Conservation (phyloP, 2,113 vertebrate genomes). For the Calonectris borealis region DNA sequence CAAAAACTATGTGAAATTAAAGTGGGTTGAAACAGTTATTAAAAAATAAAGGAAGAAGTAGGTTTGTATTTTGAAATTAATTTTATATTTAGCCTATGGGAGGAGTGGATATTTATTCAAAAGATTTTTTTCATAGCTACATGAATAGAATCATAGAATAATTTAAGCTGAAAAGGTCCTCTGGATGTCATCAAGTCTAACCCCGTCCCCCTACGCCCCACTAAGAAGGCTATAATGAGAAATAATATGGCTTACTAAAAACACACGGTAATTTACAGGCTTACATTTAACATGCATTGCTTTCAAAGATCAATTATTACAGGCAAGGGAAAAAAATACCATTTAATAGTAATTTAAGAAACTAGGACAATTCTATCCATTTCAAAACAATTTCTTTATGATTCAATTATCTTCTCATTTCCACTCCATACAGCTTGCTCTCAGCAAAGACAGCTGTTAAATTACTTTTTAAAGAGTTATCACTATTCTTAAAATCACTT, state of each 20-base stretch:
- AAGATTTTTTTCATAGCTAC: background rate
- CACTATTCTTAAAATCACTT: conserved; percentile 29
- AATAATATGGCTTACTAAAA: background rate
- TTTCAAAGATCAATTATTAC: conserved; percentile 23
- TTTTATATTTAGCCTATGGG: background rate
- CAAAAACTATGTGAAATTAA: background rate
- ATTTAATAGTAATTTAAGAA: conserved; percentile 40
- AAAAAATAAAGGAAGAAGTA: background rate
- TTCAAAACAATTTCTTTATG: conserved; percentile 43
- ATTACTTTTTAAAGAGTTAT: conserved; percentile 37
- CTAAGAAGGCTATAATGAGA: background rate
- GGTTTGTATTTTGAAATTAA: background rate
- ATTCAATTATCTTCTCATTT: conserved; percentile 50
- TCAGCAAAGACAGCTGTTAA: conserved; percentile 23
- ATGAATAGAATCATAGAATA: background rate
- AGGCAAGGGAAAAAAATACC: background rate
- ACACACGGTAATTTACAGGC: background rate
- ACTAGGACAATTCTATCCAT: background rate
- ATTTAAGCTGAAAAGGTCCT: background rate
- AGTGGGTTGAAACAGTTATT: background rate
- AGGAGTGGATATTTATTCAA: background rate
- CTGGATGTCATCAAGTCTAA: background rate
- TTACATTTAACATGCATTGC: background rate
- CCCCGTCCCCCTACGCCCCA: background rate
- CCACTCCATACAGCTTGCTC: background rate